Evolutionary conservation across 2,113 vertebrate genomes (phyloP).

Genomic region (Cololabis saira): DNA sequence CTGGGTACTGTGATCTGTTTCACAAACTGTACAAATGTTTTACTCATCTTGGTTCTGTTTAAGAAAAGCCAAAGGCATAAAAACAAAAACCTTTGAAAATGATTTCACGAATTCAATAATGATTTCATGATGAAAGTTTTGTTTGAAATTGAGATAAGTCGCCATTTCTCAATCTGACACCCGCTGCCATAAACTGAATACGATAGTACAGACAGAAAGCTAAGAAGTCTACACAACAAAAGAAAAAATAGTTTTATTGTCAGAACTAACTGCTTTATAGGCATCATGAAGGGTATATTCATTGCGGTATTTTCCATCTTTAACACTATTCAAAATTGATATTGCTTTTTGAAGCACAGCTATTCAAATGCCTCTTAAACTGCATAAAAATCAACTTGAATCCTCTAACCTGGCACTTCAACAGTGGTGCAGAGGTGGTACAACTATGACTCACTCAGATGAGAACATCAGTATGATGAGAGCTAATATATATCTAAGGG

Average conservation of each 20-base stretch:
- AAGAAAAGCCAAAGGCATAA: constrained; percentile 37
- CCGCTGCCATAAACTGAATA: constrained; percentile 8
- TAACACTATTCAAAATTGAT: constrained; percentile 1
- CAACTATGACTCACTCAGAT: constrained; percentile 10
- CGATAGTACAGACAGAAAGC: too few species aligned
- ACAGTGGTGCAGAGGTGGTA: constrained; percentile 16
- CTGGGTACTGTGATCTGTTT: constrained; percentile 28
- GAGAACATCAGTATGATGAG: background rate
- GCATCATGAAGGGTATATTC: constrained; percentile 17
- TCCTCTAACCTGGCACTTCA: constrained; percentile 19
- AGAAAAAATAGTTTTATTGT: background rate
- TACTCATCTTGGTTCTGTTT: constrained; percentile 24
- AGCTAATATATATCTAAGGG: background rate
- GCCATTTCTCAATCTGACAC: constrained; percentile 5
- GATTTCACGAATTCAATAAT: background rate
- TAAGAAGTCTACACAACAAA: background rate
- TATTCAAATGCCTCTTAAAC: constrained; percentile 19
- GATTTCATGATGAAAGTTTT: constrained; percentile 32
- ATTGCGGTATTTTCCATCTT: constrained; percentile 20
- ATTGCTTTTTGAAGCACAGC: constrained; percentile 1
- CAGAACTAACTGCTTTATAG: constrained; percentile 3
- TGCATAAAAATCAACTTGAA: background rate
- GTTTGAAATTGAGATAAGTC: constrained; percentile 34
- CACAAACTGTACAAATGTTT: constrained; percentile 24
- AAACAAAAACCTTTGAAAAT: constrained; percentile 7